A percentile compares a stretch with the other conserved stretches of the same genome.
phyloP scores from a whole-genome alignment of 37 sponge, comb jelly and placozoan genomes.

The Amphimedon queenslandica region DNA sequence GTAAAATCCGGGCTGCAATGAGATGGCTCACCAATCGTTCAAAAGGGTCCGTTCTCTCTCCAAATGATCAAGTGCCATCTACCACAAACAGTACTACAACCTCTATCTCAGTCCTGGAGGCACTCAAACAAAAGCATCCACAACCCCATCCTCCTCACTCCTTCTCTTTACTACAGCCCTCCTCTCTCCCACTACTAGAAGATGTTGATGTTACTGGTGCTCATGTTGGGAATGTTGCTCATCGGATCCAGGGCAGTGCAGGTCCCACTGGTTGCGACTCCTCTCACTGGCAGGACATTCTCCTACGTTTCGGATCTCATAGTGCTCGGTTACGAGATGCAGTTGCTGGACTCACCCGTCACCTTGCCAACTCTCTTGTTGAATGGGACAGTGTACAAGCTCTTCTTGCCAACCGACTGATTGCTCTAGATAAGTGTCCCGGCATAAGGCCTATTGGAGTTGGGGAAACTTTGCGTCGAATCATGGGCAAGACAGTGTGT shows the following conservation, averaged over 20 bases:
- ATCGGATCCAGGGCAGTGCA: constrained; percentile 11
- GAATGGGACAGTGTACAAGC: constrained; percentile 12
- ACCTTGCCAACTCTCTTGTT: constrained; percentile 15
- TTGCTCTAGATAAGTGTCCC: constrained; percentile 7
- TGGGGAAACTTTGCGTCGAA: constrained; percentile 2
- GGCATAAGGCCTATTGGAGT: constrained; percentile 7
- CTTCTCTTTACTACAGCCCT: background rate
- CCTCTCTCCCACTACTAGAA: background rate
- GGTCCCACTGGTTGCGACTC: constrained; percentile 23
- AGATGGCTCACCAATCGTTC: constrained; percentile 4
- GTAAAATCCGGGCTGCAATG: constrained; percentile 10
- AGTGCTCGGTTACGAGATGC: constrained; percentile 27
- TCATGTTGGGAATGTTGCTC: constrained; percentile 8
- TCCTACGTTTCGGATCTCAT: constrained; percentile 11
- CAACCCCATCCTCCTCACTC: background rate
- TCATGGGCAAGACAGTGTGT: background rate
- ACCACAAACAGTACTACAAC: background rate
- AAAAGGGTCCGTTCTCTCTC: constrained; percentile 1
- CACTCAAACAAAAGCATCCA: constrained; percentile 17
- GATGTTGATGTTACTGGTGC: constrained; percentile 18
- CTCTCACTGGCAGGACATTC: constrained; percentile 9
- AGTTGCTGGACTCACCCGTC: constrained; percentile 14
- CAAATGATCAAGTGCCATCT: background rate
- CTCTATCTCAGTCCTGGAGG: constrained; percentile 13
- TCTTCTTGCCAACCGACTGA: constrained; percentile 2